Percentiles rank a stretch among this genome's conserved stretches.
Conservation (phyloP, 2,888 invertebrate genomes). For the Odontocerum albicorne region DNA sequence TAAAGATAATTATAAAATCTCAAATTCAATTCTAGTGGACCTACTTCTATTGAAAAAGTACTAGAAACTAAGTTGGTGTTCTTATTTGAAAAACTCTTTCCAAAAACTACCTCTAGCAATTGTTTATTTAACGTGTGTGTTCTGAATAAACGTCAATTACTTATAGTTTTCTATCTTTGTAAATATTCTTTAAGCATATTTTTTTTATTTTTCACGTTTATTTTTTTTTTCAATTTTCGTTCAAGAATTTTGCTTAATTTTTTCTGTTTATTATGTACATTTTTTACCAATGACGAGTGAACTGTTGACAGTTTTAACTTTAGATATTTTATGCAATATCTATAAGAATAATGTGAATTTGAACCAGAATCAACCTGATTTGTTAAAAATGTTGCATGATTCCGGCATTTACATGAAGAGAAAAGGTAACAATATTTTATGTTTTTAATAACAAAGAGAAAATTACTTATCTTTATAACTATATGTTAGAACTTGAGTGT, state of each 20-base stretch:
- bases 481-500: too few relatives aligned
- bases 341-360: constrained; percentile 29
- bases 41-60: too few relatives aligned
- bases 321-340: constrained; percentile 28
- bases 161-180: not conserved
- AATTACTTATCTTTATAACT: too few relatives aligned
- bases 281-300: constrained; percentile 26
- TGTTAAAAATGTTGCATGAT: constrained; percentile 33
- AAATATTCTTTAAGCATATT: not conserved
- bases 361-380: constrained; percentile 18
- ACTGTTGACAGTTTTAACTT: constrained; percentile 23
- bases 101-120: constrained; percentile 2
- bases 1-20: not conserved
- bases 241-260: not conserved
- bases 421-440: too few relatives aligned
- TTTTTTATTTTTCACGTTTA: not conserved
- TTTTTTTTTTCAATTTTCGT: not conserved
- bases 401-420: constrained; percentile 33
- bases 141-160: not conserved
- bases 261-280: not conserved
- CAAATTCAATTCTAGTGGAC: not conserved
- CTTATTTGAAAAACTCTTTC: too few relatives aligned
- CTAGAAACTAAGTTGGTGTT: too few relatives aligned
- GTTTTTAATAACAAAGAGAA: too few relatives aligned
- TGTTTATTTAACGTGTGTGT: not conserved